Evolutionary conservation across 2,113 vertebrate genomes (phyloP).

Genomic region (Trematomus loennbergii): DNA sequence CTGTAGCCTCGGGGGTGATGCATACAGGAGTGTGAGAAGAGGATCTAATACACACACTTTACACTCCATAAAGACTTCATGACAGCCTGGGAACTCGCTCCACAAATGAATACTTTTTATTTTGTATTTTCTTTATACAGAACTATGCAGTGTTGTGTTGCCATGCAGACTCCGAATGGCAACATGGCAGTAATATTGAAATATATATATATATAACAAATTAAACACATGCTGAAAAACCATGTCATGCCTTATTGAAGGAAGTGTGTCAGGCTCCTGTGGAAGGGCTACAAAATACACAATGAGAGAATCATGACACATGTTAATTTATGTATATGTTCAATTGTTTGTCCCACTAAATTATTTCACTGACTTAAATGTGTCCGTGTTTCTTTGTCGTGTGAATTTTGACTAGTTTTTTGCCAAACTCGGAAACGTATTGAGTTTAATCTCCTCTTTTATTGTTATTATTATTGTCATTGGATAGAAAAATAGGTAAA

Average conservation of each 20-base stretch:
- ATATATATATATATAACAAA: background rate
- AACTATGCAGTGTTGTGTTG: conserved; percentile 20
- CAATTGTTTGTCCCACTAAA: conserved; percentile 71
- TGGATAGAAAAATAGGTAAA: too few relatives aligned
- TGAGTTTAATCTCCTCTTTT: too few relatives aligned
- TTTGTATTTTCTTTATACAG: background rate
- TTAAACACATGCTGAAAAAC: conserved; percentile 5
- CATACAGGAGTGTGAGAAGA: conserved; percentile 53
- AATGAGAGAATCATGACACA: conserved; percentile 29
- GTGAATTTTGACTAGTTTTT: too few relatives aligned
- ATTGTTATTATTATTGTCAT: too few relatives aligned
- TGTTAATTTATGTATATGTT: conserved; percentile 68
- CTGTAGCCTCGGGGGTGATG: conserved; percentile 16
- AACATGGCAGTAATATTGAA: background rate
- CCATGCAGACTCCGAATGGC: background rate
- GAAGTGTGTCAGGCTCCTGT: background rate
- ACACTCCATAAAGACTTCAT: conserved; percentile 44
- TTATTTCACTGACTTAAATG: conserved; percentile 67
- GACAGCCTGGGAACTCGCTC: conserved; percentile 60
- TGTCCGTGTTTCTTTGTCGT: conserved; percentile 4
- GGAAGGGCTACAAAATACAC: conserved; percentile 27
- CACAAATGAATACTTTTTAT: conserved; percentile 5
- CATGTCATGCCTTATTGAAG: conserved; percentile 42
- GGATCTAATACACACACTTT: conserved; percentile 33
- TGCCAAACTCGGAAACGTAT: too few relatives aligned